A percentile compares a stretch with the other conserved stretches of the same genome.
phyloP scores from a whole-genome alignment of 2,888 invertebrate genomes.

The Steinernema scapterisci region DNA sequence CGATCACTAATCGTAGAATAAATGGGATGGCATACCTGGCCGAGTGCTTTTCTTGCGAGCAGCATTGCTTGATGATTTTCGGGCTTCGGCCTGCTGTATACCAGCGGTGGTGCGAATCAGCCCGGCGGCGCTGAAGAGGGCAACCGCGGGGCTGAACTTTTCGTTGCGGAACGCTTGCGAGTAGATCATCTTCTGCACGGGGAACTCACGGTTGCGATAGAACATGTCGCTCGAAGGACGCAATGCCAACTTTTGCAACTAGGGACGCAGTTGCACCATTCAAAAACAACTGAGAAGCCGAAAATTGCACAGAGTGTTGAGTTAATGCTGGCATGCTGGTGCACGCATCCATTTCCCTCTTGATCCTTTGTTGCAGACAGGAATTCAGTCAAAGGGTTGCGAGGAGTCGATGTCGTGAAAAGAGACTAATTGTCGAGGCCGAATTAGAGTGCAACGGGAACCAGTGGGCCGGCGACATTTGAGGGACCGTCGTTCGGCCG shows the following conservation, averaged over 20 bases:
- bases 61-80: slow-evolving; percentile 24
- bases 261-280: background rate
- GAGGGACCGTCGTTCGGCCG: background rate
- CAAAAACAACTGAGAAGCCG: slow-evolving; percentile 18
- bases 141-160: slow-evolving; percentile 63
- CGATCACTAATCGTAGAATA: slow-evolving; percentile 29
- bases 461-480: background rate
- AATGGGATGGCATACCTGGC: slow-evolving; percentile 33
- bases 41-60: slow-evolving; percentile 30
- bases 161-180: slow-evolving; percentile 64
- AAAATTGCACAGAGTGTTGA: slow-evolving; percentile 21
- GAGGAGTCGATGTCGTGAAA: slow-evolving; percentile 13
- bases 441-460: slow-evolving; percentile 17
- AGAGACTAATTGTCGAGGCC: slow-evolving; percentile 22
- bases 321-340: slow-evolving; percentile 13
- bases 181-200: slow-evolving; percentile 55
- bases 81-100: slow-evolving; percentile 39
- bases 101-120: slow-evolving; percentile 62
- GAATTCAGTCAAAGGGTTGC: slow-evolving; percentile 17
- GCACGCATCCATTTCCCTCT: slow-evolving; percentile 30
- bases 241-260: background rate
- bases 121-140: slow-evolving; percentile 63
- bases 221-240: slow-evolving; percentile 7
- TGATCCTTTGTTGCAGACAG: slow-evolving; percentile 31
- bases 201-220: slow-evolving; percentile 19